Conservation (phyloP, 2,113 vertebrate genomes). For the Hyperoodon ampullatus region DNA sequence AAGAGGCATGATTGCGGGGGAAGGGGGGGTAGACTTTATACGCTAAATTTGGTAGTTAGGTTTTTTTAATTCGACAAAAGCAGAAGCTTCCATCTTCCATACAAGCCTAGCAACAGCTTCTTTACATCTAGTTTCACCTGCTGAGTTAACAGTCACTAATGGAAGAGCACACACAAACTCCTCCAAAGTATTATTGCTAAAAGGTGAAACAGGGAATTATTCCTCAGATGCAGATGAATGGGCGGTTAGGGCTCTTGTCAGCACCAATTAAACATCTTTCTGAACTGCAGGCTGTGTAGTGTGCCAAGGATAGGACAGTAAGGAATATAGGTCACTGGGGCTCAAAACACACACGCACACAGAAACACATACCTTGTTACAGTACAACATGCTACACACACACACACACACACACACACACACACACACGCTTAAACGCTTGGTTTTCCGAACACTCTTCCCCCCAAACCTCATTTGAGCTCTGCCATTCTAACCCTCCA, state of each 20-base stretch:
- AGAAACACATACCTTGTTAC: neutral
- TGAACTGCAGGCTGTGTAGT: neutral
- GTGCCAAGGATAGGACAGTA: neutral
- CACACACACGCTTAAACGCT: neutral
- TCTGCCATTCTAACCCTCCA: neutral
- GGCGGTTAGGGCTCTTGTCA: neutral
- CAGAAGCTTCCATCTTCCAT: neutral
- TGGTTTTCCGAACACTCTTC: neutral
- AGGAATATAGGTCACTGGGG: neutral
- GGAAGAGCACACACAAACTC: neutral
- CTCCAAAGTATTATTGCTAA: neutral
- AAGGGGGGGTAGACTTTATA: neutral
- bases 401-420: too few relatives aligned
- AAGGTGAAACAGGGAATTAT: neutral
- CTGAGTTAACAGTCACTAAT: neutral
- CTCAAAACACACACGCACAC: neutral
- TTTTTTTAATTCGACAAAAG: neutral
- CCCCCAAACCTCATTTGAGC: neutral
- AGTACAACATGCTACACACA: neutral
- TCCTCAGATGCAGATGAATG: neutral
- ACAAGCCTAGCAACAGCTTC: neutral
- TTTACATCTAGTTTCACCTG: constrained; percentile 21
- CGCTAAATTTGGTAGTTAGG: neutral
- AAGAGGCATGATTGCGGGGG: accelerated
- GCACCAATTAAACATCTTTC: neutral